Evolutionary conservation across 2,113 vertebrate species (phyloP).

Genomic region (Ailuropoda melanoleuca): DNA sequence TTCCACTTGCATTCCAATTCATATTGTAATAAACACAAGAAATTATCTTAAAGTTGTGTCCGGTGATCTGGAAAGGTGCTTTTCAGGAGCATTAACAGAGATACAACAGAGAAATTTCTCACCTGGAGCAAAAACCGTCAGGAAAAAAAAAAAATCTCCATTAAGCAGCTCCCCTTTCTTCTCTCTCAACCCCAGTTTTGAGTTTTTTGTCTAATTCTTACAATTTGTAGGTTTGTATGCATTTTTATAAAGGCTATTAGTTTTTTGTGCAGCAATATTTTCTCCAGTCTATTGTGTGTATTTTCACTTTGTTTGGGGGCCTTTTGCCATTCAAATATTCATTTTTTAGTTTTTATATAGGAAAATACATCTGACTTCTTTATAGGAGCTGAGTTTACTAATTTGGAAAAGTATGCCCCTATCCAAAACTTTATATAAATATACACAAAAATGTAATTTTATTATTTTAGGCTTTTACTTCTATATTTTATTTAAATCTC

Average conservation of each 20-base stretch:
- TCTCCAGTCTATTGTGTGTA: neutral
- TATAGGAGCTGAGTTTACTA: neutral
- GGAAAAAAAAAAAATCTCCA: neutral
- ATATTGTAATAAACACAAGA: neutral
- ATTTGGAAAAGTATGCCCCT: neutral
- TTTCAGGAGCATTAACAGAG: neutral
- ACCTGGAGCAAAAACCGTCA: neutral
- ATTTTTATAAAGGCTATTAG: constrained; percentile 33
- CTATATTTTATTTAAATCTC: constrained; percentile 6
- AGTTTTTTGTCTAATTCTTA: neutral
- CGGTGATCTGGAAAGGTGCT: neutral
- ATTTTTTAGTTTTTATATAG: neutral
- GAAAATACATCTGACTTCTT: neutral
- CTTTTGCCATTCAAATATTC: neutral
- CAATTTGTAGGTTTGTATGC: neutral
- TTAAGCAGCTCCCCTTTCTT: neutral
- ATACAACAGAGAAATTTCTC: neutral
- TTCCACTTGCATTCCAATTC: neutral
- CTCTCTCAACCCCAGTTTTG: neutral
- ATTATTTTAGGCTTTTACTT: neutral
- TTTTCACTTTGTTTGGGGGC: neutral
- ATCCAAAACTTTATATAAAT: neutral
- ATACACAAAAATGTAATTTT: neutral
- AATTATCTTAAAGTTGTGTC: neutral
- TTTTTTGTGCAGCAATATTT: neutral